Evolutionary conservation across 2,797 vertebrate genomes (phyloP), one percentile per base, ranked within the genome.

Genomic region (Mallotus villosus): DNA sequence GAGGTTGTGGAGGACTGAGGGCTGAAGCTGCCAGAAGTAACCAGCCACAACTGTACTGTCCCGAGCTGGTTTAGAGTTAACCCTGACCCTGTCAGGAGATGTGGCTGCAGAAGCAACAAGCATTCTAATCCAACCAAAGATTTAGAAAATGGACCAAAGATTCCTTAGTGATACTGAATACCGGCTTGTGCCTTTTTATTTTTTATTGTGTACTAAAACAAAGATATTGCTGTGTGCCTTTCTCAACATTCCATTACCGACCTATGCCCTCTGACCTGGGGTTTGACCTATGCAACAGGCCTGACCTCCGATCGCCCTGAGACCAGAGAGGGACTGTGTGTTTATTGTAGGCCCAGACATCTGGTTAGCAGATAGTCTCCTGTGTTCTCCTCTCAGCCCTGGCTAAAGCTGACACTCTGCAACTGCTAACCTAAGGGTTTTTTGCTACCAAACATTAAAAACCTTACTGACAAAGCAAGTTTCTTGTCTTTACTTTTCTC

Each of bases 401-500:
- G 11, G 41, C 41, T 46, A 46, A 46, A 46, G 41, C 41, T 14
- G 19, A 22, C 16, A 46, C 12, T 14, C 63, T 3, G 49, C 17
- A 17, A 82, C 83, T 85, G 81, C 84, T 84, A 81, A 85, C 86
- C 86, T 73, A 79, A 88, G 91, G 92, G 92, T 87, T 90, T 92
- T 93, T 92, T 93, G 89, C 90, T 92, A 93, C 85, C 85, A 88
- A 91, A 87, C 67, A 88, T 91, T 91, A 90, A 90, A 93, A 91
- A 90, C 27, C 83, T 90, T 92, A 91, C 90, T 84, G 82, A 91
- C 11, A 83, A 82, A 49, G 0, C 63, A 17, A 9, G 27, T 32
- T n/a, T 67, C 8, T 24, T 8, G 34, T 68, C 14, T 62, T 55
- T 8, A 60, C 67, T 16, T 41, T 72, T 61, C 16, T 49, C 17